A percentile compares a stretch with the other conserved stretches of the same genome.
Evolutionary conservation across 1,140 invertebrate genomes (phyloP).

Genomic region (Zaprionus camerounensis): DNA sequence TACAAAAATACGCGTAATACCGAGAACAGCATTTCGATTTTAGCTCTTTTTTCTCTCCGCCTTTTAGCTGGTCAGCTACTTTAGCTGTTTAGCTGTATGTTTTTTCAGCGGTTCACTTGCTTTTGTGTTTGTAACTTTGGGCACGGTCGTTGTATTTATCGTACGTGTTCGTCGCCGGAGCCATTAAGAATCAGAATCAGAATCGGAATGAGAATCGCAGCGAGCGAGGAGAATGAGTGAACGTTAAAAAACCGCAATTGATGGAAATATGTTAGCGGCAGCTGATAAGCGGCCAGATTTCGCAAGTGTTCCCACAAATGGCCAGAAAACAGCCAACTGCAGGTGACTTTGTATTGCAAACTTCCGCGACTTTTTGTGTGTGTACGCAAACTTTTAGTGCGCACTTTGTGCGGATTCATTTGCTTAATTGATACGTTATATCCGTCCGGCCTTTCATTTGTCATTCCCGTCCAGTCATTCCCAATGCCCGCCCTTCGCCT

Average conservation of each 20-base stretch:
- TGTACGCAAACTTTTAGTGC: conserved; percentile 9
- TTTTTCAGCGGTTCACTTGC: conserved; percentile 24
- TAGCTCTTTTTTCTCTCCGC: conserved; percentile 8
- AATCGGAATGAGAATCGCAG: conserved; percentile 32
- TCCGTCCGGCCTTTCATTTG: conserved; percentile 41
- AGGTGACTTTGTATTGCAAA: conserved; percentile 21
- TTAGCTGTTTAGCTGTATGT: background rate
- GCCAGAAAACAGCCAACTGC: conserved; percentile 23
- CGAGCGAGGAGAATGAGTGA: conserved; percentile 40
- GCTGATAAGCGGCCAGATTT: conserved; percentile 54
- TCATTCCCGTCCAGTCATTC: conserved; percentile 29
- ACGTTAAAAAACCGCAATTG: conserved; percentile 48
- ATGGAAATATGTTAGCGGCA: conserved; percentile 42
- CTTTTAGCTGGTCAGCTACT: conserved; percentile 5
- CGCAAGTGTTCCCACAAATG: conserved; percentile 15
- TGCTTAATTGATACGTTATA: conserved; percentile 40
- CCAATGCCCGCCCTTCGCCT: background rate
- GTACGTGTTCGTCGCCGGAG: conserved; percentile 59
- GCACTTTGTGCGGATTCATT: conserved; percentile 36
- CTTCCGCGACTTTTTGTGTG: conserved; percentile 37
- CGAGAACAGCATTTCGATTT: conserved; percentile 57
- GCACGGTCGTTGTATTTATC: conserved; percentile 35
- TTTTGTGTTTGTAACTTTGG: conserved; percentile 49
- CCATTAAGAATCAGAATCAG: conserved; percentile 33
- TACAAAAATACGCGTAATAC: conserved; percentile 45